Evolutionary conservation across 2,888 invertebrate species (phyloP).

Genomic region (Drosophila buzzatii): DNA sequence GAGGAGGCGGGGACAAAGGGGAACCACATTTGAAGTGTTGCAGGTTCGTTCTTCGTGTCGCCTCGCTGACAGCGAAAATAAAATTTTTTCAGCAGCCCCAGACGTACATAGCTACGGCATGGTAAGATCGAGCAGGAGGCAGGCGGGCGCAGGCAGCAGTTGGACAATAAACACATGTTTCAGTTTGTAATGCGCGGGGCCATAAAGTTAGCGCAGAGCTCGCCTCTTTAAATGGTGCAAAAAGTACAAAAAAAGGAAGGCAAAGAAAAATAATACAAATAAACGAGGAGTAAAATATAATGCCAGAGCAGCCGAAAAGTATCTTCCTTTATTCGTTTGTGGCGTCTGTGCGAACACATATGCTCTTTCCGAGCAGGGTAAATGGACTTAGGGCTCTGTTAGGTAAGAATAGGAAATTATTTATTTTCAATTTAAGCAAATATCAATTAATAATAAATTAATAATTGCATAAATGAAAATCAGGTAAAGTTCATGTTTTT

Average conservation of each 20-base stretch:
- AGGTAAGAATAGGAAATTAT: too few species aligned
- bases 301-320: constrained; percentile 66
- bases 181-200: constrained; percentile 77
- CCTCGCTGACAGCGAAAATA: constrained; percentile 73
- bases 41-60: constrained; percentile 60
- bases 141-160: constrained; percentile 8
- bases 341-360: constrained; percentile 48
- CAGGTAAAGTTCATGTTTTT: too few species aligned
- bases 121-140: background rate
- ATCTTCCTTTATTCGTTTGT: constrained; percentile 51
- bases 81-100: constrained; percentile 57
- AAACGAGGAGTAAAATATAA: constrained; percentile 45
- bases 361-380: constrained; percentile 49
- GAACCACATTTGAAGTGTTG: constrained; percentile 71
- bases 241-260: constrained; percentile 23
- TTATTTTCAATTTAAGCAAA: too few species aligned
- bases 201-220: constrained; percentile 63
- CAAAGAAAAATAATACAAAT: constrained; percentile 21
- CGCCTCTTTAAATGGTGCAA: constrained; percentile 54
- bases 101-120: constrained; percentile 22
- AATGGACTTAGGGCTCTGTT: background rate
- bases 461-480: too few species aligned
- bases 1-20: background rate
- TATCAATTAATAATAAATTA: too few species aligned
- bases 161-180: constrained; percentile 82